These are phyloP conservation scores for Vanessa tameamea DNA, from an alignment of 1,140 invertebrate species.

Conservation along the genomic window DNA sequence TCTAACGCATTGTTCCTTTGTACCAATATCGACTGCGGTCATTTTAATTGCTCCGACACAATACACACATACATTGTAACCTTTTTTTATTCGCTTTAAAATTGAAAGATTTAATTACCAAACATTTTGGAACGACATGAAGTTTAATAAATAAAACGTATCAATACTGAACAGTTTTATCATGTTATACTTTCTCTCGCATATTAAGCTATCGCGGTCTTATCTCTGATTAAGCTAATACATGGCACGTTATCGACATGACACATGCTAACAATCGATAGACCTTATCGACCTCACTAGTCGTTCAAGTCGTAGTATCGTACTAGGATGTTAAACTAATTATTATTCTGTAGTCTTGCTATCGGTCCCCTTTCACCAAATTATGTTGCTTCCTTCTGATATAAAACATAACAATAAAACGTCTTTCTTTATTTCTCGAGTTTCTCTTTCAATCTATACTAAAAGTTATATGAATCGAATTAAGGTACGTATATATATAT, in stretches of 20 bases:
- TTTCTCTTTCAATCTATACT: slow-evolving; percentile 20
- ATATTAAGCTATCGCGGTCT: background rate
- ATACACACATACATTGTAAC: background rate
- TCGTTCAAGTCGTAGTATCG: slow-evolving; percentile 18
- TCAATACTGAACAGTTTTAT: background rate
- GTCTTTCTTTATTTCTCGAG: slow-evolving; percentile 20
- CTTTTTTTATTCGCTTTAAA: too few species aligned
- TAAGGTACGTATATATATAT: background rate
- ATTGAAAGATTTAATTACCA: too few species aligned
- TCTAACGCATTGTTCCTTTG: background rate
- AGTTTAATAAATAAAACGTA: too few species aligned
- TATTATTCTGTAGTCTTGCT: slow-evolving; percentile 35
- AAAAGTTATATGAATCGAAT: background rate
- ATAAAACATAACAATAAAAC: slow-evolving; percentile 37
- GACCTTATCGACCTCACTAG: slow-evolving; percentile 27
- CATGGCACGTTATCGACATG: slow-evolving; percentile 24
- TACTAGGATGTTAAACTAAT: slow-evolving; percentile 35
- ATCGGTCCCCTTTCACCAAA: slow-evolving; percentile 39
- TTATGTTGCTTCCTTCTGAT: slow-evolving; percentile 32
- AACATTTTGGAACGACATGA: too few species aligned
- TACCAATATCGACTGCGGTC: background rate
- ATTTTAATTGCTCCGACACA: background rate
- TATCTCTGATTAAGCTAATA: background rate
- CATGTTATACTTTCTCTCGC: background rate
- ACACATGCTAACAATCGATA: slow-evolving; percentile 28